Percentiles rank a stretch among this genome's conserved stretches.
phyloP scores from a whole-genome alignment of 1,140 invertebrate species.

The Laodelphax striatellus region DNA sequence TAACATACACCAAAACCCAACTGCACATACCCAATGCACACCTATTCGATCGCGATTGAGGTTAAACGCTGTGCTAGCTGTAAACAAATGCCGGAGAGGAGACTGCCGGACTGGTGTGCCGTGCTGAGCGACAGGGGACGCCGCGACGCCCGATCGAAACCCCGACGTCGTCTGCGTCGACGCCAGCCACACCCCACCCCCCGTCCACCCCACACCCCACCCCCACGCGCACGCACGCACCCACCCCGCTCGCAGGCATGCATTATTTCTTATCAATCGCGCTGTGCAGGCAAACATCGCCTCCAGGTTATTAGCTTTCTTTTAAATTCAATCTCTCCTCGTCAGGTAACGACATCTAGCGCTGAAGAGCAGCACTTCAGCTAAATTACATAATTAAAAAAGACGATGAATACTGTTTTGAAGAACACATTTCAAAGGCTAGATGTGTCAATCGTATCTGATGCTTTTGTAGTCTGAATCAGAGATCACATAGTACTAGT shows the following conservation, averaged over 20 bases:
- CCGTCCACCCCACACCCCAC: neutral
- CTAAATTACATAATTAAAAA: neutral
- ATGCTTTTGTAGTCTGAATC: too few relatives aligned
- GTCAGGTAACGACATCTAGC: neutral
- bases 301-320: neutral
- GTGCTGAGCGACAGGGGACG: neutral
- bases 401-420: too few relatives aligned
- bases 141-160: constrained; percentile 8
- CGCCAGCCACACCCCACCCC: constrained; percentile 1
- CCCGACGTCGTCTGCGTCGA: constrained; percentile 4
- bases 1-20: too few relatives aligned
- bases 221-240: neutral
- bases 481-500: too few relatives aligned
- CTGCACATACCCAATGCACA: neutral
- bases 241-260: neutral
- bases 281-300: too few relatives aligned
- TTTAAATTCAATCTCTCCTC: neutral
- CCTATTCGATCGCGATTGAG: neutral
- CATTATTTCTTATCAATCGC: neutral
- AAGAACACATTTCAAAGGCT: too few relatives aligned
- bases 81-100: neutral
- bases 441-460: too few relatives aligned
- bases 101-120: neutral
- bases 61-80: neutral
- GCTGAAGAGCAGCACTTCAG: neutral